These are phyloP conservation scores for Connochaetes taurinus DNA, from an alignment of 2,113 vertebrate species.

Conservation along the genomic window DNA sequence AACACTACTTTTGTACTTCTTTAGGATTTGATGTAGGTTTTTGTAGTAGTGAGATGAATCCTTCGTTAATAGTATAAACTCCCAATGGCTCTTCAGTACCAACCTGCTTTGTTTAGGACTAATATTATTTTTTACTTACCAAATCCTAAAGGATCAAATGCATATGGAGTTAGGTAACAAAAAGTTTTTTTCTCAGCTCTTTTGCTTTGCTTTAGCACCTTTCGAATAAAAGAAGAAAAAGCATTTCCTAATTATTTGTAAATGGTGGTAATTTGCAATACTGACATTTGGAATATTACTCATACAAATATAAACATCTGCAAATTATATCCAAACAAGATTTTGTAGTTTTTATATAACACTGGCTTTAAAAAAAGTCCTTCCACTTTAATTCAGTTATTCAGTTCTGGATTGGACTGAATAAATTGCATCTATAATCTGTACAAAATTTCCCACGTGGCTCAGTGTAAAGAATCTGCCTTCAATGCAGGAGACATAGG, in stretches of 20 bases:
- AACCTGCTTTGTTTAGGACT: slow-evolving; percentile 7
- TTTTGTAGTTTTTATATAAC: slow-evolving; percentile 54
- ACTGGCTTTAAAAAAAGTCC: neutral
- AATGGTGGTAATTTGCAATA: slow-evolving; percentile 46
- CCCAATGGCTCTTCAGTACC: neutral
- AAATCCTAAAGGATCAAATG: neutral
- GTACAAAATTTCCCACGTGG: neutral
- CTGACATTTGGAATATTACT: slow-evolving; percentile 54
- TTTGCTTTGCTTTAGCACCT: slow-evolving; percentile 52
- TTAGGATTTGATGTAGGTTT: neutral
- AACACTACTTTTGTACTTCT: neutral
- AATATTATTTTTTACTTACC: neutral
- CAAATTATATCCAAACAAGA: slow-evolving; percentile 46
- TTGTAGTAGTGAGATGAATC: neutral
- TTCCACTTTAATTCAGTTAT: neutral
- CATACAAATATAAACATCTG: slow-evolving; percentile 47
- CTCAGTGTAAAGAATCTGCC: neutral
- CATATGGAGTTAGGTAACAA: slow-evolving; percentile 3
- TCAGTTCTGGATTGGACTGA: neutral
- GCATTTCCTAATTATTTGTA: slow-evolving; percentile 53
- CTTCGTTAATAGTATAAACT: neutral
- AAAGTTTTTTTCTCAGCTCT: neutral
- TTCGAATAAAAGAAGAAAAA: slow-evolving; percentile 15
- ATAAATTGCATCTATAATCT: neutral
- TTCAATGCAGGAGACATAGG: neutral